Percentiles rank a stretch among this genome's conserved stretches.
Evolutionary conservation across 2,113 vertebrate species (phyloP).

Genomic region (Tiliqua scincoides): DNA sequence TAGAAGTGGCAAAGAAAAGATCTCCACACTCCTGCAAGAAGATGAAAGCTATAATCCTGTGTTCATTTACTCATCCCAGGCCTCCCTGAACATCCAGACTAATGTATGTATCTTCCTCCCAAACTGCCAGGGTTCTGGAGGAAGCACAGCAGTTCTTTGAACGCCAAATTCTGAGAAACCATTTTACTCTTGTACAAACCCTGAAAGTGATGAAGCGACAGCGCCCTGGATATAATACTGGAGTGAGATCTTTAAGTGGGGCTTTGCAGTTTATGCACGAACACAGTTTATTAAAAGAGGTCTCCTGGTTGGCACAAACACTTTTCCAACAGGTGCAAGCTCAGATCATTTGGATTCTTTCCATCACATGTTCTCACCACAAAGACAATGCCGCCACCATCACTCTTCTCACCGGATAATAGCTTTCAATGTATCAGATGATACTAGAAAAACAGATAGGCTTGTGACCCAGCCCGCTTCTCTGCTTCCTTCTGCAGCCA

Average conservation of each 20-base stretch:
- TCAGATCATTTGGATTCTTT: not conserved
- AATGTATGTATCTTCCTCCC: not conserved
- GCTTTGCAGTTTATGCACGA: not conserved
- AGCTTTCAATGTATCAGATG: conserved; percentile 40
- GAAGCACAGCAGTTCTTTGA: not conserved
- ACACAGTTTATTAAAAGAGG: conserved; percentile 34
- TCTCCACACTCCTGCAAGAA: not conserved
- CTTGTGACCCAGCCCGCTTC: not conserved
- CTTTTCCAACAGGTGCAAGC: conserved; percentile 21
- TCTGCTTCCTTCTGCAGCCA: not conserved
- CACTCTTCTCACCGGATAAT: conserved; percentile 30
- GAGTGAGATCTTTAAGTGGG: accelerated
- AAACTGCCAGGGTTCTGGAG: too few species aligned
- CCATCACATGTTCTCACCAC: not conserved
- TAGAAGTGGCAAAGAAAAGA: not conserved
- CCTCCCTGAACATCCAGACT: too few species aligned
- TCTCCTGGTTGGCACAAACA: not conserved
- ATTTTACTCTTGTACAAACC: not conserved
- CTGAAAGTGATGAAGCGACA: not conserved
- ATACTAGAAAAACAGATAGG: conserved; percentile 18
- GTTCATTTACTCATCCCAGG: not conserved
- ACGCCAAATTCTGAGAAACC: not conserved
- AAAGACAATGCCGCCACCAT: conserved; percentile 5
- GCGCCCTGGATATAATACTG: not conserved
- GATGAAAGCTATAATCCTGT: too few species aligned